These are phyloP conservation scores for Lepas anatifera DNA, from an alignment of 2,888 invertebrate species.

Conservation along the genomic window DNA sequence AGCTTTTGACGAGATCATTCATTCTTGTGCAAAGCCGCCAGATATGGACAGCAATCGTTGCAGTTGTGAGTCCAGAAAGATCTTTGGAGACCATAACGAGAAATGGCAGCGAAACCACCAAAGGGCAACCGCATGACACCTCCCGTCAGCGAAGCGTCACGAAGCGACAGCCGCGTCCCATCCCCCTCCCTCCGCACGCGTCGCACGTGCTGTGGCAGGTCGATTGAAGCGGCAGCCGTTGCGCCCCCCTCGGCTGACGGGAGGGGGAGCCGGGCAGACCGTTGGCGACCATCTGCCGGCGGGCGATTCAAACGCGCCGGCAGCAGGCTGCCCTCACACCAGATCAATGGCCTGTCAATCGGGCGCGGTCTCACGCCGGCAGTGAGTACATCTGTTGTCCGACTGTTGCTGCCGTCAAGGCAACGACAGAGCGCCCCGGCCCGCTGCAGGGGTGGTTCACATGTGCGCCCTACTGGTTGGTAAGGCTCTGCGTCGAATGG, in stretches of 20 bases:
- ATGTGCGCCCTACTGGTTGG: background rate
- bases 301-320: background rate
- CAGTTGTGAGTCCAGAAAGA: no score
- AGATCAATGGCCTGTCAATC: no score
- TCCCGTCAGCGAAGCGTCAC: no score
- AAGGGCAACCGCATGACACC: background rate
- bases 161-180: no score
- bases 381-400: background rate
- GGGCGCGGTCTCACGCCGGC: no score
- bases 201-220: background rate
- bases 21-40: no score
- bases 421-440: background rate
- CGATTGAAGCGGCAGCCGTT: background rate
- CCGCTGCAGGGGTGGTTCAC: background rate
- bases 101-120: background rate
- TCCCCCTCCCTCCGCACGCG: background rate
- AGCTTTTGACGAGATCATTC: no score
- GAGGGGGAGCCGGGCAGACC: background rate
- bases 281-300: constrained; percentile 1
- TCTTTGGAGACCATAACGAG: no score
- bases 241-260: background rate
- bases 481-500: no score
- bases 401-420: background rate
- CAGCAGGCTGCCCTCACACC: no score
- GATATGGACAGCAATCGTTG: no score